These are phyloP conservation scores for Neoaliturus tenellus DNA, from an alignment of 2,888 invertebrate species.

Conservation along the genomic window DNA sequence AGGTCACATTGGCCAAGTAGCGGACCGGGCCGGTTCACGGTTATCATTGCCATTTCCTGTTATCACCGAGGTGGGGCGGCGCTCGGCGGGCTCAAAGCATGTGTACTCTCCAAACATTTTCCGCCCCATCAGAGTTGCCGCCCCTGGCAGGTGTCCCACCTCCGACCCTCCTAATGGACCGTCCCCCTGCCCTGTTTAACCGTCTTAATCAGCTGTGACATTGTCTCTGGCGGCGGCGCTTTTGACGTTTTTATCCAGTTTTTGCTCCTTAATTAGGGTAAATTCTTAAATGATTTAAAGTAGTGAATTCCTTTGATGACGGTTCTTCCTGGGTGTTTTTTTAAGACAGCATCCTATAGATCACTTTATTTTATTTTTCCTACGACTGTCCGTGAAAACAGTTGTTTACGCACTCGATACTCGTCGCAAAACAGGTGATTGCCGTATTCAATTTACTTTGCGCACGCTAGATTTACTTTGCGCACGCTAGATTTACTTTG, in stretches of 20 bases:
- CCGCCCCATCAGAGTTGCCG: slow-evolving; percentile 40
- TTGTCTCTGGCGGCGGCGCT: slow-evolving; percentile 30
- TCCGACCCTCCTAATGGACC: slow-evolving; percentile 34
- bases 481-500: too few relatives aligned
- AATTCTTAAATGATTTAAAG: too few relatives aligned
- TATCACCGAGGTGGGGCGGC: background rate
- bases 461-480: too few relatives aligned
- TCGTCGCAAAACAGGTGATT: too few relatives aligned
- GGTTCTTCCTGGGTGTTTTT: too few relatives aligned
- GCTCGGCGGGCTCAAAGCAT: slow-evolving; percentile 37
- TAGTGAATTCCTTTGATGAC: too few relatives aligned
- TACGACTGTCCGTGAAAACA: too few relatives aligned
- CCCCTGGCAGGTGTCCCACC: slow-evolving; percentile 42
- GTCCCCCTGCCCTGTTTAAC: slow-evolving; percentile 6
- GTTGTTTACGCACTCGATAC: too few relatives aligned
- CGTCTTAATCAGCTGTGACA: slow-evolving; percentile 36
- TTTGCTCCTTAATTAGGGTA: background rate
- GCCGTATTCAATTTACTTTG: too few relatives aligned
- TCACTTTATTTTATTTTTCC: too few relatives aligned
- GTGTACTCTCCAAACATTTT: slow-evolving; percentile 51
- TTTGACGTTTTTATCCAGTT: background rate
- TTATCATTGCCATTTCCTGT: slow-evolving; percentile 31
- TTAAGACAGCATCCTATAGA: too few relatives aligned
- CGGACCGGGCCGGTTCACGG: background rate
- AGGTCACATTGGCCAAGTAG: background rate